phyloP scores from a whole-genome alignment of 1,140 invertebrate species.

The Eubasilissa regina region DNA sequence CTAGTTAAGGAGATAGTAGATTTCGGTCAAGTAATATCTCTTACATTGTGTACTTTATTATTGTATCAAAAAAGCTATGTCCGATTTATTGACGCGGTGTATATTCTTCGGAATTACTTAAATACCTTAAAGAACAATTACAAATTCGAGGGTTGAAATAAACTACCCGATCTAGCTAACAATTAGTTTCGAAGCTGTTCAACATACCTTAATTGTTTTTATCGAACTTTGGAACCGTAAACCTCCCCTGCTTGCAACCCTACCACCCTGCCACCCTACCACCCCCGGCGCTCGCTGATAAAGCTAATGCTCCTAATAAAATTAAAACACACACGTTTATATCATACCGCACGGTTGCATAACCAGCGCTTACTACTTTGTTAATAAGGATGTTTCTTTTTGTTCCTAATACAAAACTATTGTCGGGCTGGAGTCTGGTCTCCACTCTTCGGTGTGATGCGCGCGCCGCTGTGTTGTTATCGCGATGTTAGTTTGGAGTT shows the following conservation, averaged over 20 bases:
- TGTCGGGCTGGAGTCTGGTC: too few species aligned
- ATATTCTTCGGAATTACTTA: background rate
- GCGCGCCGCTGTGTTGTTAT: too few species aligned
- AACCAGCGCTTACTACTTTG: background rate
- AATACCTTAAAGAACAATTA: background rate
- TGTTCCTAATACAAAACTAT: too few species aligned
- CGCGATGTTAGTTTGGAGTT: too few species aligned
- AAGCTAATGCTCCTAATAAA: constrained; percentile 15
- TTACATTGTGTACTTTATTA: too few species aligned
- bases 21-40: too few species aligned
- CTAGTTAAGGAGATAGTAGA: too few species aligned
- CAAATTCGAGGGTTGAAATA: background rate
- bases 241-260: background rate
- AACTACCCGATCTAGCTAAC: background rate
- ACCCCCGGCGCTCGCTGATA: constrained; percentile 10
- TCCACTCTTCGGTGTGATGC: too few species aligned
- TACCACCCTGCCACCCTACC: background rate
- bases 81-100: background rate
- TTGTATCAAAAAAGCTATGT: background rate
- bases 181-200: too few species aligned
- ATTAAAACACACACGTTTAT: constrained; percentile 29
- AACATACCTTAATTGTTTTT: too few species aligned
- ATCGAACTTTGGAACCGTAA: background rate
- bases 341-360: constrained; percentile 13
- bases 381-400: too few species aligned